Evolutionary conservation across 2,113 vertebrate genomes (phyloP), one percentile per base, ranked within the genome.

Genomic region (Pelusios castaneus): DNA sequence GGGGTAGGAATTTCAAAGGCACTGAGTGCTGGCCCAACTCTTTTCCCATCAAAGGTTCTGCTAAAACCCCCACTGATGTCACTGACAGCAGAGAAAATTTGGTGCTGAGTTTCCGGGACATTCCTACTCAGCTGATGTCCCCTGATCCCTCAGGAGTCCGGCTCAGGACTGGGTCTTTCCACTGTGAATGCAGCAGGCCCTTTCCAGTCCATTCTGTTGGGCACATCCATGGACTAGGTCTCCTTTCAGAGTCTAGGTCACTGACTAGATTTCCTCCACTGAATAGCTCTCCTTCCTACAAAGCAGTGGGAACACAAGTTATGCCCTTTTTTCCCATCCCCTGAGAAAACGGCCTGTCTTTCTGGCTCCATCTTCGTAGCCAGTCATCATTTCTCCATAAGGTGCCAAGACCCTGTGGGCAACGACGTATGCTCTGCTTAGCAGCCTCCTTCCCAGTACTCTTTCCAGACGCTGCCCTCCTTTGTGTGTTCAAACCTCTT

Each of bases 41-140:
- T 90, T 47, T 27, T 24, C 5, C 27, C 49, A 49, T 54, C 12
- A 6, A 73, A 41, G 12, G 31, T 10, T 56, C 38, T 11, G 11
- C 70, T 25, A 24, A 41, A 63, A 24, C 6, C 2, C 38, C 17
- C 89, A 4, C 6, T 27, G 31, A 49, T 19, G 3, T 0, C 5
- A 10, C 6, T 11, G 43, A 27, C 13, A 77, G 1, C 10, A 2
- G 51, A 67, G 16, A 10, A 6, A 25, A 9, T 3, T 9, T 14
- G 3, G 3, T 45, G 6, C 1, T 38, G 10, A 73, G n/a, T 38
- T 21, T n/a, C 38, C 19, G 16, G 38, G 67, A 38, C 10, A 43
- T 43, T 75, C 22, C 70, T 43, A 25, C 11, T 38, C 34, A 86
- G 2, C 29, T 80, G 21, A 31, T 43, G 52, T 2, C 85, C 43